Conservation (phyloP, 1,140 invertebrate species). For the Diprion similis region DNA sequence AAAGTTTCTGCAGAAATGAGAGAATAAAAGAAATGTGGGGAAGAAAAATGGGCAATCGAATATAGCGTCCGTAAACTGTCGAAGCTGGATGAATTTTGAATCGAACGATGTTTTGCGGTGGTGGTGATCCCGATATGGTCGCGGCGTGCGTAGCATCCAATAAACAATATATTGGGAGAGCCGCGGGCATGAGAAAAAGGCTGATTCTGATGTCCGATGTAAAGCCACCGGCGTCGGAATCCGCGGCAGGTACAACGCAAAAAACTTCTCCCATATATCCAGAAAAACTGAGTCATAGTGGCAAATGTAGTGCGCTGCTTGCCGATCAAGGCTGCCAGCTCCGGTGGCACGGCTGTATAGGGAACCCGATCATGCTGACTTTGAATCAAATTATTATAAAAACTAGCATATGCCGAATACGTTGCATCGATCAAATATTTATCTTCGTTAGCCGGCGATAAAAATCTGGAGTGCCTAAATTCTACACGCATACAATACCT, state of each 20-base stretch:
- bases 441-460: slow-evolving; percentile 1
- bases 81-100: not conserved
- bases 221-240: slow-evolving; percentile 29
- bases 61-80: slow-evolving; percentile 1
- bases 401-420: slow-evolving; percentile 38
- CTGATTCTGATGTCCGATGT: slow-evolving; percentile 29
- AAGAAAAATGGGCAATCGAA: not conserved
- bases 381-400: slow-evolving; percentile 44
- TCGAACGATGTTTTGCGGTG: not conserved
- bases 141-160: slow-evolving; percentile 6
- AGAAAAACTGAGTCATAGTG: slow-evolving; percentile 41
- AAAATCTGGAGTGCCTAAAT: slow-evolving; percentile 2
- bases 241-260: slow-evolving; percentile 24
- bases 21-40: too few relatives aligned
- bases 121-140: not conserved
- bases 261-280: slow-evolving; percentile 16
- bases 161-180: slow-evolving; percentile 25
- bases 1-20: not conserved
- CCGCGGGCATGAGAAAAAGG: slow-evolving; percentile 24
- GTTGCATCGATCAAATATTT: slow-evolving; percentile 4
- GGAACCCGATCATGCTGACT: not conserved
- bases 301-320: slow-evolving; percentile 29
- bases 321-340: not conserved
- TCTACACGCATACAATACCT: not conserved
- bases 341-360: not conserved